Percentiles rank a stretch among this genome's conserved stretches.
These are phyloP conservation scores for Antennarius striatus DNA, from an alignment of 2,113 vertebrate genomes.

Conservation along the genomic window DNA sequence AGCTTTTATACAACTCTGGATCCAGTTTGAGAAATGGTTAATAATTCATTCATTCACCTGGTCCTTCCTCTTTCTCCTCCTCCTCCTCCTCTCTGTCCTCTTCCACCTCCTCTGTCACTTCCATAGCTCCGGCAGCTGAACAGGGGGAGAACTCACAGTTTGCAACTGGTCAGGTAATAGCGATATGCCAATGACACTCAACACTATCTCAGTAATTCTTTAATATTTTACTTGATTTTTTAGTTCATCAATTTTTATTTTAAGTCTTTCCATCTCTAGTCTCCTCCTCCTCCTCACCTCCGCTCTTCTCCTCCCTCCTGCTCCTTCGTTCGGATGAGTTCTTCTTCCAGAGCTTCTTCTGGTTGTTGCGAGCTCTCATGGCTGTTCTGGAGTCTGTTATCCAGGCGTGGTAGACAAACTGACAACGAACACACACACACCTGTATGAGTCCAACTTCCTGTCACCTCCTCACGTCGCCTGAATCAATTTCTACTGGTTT, in stretches of 20 bases:
- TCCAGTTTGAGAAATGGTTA: background rate
- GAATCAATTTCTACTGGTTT: no score
- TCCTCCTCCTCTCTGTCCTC: slow-evolving; percentile 53
- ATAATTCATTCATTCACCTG: slow-evolving; percentile 19
- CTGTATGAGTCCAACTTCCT: no score
- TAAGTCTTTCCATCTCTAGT: background rate
- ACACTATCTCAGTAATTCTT: background rate
- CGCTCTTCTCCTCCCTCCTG: slow-evolving; percentile 19
- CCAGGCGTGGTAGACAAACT: slow-evolving; percentile 97
- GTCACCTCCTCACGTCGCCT: no score
- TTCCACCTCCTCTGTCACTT: slow-evolving; percentile 40
- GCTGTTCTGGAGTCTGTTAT: slow-evolving; percentile 94
- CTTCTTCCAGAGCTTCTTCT: slow-evolving; percentile 21
- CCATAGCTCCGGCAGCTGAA: slow-evolving; percentile 14
- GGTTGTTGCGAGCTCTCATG: slow-evolving; percentile 82
- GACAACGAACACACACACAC: slow-evolving; percentile 71
- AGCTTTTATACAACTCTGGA: background rate
- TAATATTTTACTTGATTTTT: no score
- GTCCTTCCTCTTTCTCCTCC: slow-evolving; percentile 51
- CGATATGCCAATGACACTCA: background rate
- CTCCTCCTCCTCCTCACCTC: slow-evolving; percentile 20
- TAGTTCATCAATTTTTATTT: background rate
- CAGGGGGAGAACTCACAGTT: background rate
- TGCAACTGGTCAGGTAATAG: background rate
- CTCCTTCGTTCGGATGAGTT: slow-evolving; percentile 11